Evolutionary conservation across 2,797 vertebrate species (phyloP).

Genomic region (Podargus strigoides): DNA sequence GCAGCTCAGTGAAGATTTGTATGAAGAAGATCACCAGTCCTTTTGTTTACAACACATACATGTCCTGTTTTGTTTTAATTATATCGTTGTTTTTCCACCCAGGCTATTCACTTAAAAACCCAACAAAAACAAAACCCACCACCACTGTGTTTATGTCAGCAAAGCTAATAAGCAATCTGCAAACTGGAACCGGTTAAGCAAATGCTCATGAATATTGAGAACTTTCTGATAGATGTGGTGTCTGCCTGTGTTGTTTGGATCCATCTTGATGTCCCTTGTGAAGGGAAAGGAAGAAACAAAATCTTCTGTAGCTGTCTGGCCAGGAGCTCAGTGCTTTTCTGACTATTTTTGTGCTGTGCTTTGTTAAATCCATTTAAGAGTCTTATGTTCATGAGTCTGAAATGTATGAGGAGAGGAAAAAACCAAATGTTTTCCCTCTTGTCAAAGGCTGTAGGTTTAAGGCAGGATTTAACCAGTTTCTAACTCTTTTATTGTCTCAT

Average conservation of each 20-base stretch:
- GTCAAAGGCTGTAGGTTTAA: neutral
- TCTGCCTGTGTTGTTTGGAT: neutral
- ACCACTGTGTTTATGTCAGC: constrained; percentile 25
- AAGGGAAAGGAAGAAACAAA: constrained; percentile 7
- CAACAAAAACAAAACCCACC: neutral
- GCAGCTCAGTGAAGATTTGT: constrained; percentile 42
- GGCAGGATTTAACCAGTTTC: constrained; percentile 13
- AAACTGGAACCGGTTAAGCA: neutral
- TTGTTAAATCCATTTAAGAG: constrained; percentile 43
- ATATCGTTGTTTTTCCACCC: constrained; percentile 41
- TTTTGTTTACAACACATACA: constrained; percentile 57
- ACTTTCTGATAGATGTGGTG: neutral
- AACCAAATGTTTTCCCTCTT: neutral
- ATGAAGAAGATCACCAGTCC: constrained; percentile 37
- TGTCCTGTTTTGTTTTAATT: constrained; percentile 61
- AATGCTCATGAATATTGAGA: constrained; percentile 40
- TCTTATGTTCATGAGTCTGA: neutral
- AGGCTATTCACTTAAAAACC: constrained; percentile 9
- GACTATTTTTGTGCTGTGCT: neutral
- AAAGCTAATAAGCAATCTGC: constrained; percentile 12
- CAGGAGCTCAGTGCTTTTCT: neutral
- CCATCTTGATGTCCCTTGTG: neutral
- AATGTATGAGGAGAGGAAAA: neutral
- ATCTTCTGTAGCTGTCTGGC: neutral
- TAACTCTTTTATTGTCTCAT: neutral